Conservation (phyloP, 2,113 vertebrate genomes). For the Gopherus evgoodei region DNA sequence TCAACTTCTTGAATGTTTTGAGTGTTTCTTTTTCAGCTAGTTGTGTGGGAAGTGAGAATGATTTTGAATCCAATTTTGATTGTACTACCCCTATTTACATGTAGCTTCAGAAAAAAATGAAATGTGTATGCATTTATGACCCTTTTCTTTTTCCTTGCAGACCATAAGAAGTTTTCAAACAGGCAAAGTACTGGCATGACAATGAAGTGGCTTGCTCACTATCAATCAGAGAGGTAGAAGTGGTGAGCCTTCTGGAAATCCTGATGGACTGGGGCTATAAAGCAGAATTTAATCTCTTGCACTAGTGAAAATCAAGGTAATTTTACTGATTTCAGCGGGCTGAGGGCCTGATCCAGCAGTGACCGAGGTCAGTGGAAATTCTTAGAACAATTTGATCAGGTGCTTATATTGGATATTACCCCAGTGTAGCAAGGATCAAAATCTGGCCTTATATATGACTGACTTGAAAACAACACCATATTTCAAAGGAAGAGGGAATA, state of each 20-base stretch:
- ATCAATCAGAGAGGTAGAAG: background rate
- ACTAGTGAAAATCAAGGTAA: fast-evolving
- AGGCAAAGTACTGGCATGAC: background rate
- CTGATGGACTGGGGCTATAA: background rate
- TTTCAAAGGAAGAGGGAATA: background rate
- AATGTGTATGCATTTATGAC: background rate
- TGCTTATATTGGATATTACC: background rate
- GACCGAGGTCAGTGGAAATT: background rate
- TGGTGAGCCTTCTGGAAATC: background rate
- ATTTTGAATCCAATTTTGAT: background rate
- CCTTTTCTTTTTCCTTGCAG: background rate
- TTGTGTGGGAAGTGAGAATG: background rate
- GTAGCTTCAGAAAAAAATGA: background rate
- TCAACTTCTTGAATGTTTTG: background rate
- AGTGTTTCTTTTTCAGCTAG: slow-evolving; percentile 17
- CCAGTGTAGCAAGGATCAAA: background rate
- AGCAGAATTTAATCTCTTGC: background rate
- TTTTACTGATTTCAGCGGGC: background rate
- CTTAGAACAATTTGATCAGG: background rate
- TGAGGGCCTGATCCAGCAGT: background rate
- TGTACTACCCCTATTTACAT: background rate
- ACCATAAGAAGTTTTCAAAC: background rate
- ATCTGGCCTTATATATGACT: background rate
- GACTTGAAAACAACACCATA: background rate
- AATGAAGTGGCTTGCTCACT: background rate